phyloP scores from a whole-genome alignment of 2,113 vertebrate genomes.

The Maccullochella peelii region DNA sequence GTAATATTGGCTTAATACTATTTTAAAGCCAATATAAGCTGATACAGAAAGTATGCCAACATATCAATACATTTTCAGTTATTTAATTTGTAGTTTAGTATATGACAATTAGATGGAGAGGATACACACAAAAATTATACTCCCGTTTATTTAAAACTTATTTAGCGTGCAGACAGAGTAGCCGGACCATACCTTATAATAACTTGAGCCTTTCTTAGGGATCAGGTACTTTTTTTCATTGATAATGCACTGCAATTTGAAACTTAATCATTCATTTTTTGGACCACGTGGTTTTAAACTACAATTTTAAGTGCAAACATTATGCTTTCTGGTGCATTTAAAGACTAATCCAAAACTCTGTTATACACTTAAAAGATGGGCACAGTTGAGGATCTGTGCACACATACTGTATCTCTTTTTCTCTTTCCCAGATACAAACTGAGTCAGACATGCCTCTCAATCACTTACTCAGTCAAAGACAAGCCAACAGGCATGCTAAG shows the following conservation, averaged over 20 bases:
- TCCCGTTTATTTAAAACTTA: neutral
- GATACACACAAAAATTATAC: too few relatives aligned
- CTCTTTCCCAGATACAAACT: neutral
- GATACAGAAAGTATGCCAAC: neutral
- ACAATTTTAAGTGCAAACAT: too few relatives aligned
- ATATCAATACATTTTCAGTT: neutral
- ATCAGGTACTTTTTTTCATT: too few relatives aligned
- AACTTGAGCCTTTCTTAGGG: neutral
- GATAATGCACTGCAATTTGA: neutral
- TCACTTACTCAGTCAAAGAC: constrained; percentile 5
- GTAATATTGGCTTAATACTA: neutral
- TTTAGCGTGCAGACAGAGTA: neutral
- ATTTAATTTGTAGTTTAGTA: neutral
- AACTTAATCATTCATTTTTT: neutral
- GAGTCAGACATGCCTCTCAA: neutral
- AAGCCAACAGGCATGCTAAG: constrained; percentile 7
- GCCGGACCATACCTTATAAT: neutral
- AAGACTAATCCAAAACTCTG: neutral
- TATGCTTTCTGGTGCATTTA: neutral
- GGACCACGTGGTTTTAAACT: neutral
- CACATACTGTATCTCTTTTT: neutral
- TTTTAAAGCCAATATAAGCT: neutral
- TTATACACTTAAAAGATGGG: neutral
- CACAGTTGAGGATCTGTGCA: neutral
- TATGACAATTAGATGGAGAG: neutral